Evolutionary conservation across 2,888 invertebrate genomes (phyloP).

Genomic region (Actias luna): DNA sequence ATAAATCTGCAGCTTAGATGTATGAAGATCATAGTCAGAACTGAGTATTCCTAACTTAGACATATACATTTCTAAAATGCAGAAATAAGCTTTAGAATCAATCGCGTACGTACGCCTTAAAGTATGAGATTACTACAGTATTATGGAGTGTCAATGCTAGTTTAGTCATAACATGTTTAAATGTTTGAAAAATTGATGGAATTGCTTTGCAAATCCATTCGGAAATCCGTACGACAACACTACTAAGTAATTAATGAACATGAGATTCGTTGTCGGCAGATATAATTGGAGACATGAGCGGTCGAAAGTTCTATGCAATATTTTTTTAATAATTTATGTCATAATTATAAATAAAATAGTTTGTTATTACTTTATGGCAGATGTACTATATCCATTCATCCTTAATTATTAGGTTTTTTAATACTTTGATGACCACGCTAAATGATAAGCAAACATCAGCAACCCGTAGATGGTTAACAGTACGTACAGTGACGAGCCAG

Average conservation of each 20-base stretch:
- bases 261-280: slow-evolving; percentile 72
- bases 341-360: too few species aligned
- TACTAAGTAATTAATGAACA: slow-evolving; percentile 47
- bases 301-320: slow-evolving; percentile 36
- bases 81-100: not conserved
- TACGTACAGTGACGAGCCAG: too few species aligned
- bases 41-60: not conserved
- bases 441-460: too few species aligned
- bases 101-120: not conserved
- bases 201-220: slow-evolving; percentile 72
- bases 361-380: too few species aligned
- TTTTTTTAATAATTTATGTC: slow-evolving; percentile 36
- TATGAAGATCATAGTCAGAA: not conserved
- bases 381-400: too few species aligned
- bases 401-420: too few species aligned
- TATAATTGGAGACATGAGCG: slow-evolving; percentile 47
- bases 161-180: not conserved
- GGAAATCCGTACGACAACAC: slow-evolving; percentile 46
- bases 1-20: not conserved
- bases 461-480: too few species aligned
- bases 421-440: too few species aligned
- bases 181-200: slow-evolving; percentile 35
- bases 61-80: not conserved
- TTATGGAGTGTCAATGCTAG: not conserved
- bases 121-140: not conserved